Percentiles rank a stretch among this genome's conserved stretches.
Evolutionary conservation across 30 jellyfish, hydroid and myxozoan genomes (phyloP).

Genomic region (Aurelia aurita complex sp. Pacific): DNA sequence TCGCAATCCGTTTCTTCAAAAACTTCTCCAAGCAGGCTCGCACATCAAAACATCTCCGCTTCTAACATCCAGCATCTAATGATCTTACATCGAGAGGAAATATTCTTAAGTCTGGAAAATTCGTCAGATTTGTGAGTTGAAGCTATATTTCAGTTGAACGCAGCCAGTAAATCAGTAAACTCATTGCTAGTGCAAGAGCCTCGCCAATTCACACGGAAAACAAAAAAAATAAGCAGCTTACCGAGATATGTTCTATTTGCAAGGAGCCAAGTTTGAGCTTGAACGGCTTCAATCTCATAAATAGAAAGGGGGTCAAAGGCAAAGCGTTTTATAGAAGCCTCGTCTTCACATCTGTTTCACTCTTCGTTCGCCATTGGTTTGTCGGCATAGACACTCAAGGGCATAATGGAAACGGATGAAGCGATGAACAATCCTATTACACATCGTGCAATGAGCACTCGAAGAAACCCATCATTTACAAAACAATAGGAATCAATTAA

Average conservation of each 20-base stretch:
- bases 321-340: conserved; percentile 59
- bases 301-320: conserved; percentile 59
- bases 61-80: no score
- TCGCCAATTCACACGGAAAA: not conserved
- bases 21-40: not conserved
- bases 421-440: conserved; percentile 68
- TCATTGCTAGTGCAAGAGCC: no score
- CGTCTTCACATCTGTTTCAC: conserved; percentile 73
- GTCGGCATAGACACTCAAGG: conserved; percentile 77
- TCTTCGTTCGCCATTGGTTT: conserved; percentile 71
- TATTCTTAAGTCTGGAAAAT: no score
- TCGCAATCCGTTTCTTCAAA: no score
- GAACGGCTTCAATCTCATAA: conserved; percentile 39
- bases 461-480: conserved; percentile 58
- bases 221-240: conserved; percentile 34
- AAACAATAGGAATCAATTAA: conserved; percentile 34
- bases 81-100: no score
- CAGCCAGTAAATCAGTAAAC: no score
- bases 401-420: conserved; percentile 82
- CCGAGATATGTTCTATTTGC: conserved; percentile 31
- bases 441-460: conserved; percentile 73
- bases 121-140: no score
- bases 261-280: conserved; percentile 38
- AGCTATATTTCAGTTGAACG: no score
- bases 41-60: no score